Evolutionary conservation across 2,888 invertebrate genomes (phyloP), one percentile per base, ranked within the genome.

Genomic region (Suillia variegata): DNA sequence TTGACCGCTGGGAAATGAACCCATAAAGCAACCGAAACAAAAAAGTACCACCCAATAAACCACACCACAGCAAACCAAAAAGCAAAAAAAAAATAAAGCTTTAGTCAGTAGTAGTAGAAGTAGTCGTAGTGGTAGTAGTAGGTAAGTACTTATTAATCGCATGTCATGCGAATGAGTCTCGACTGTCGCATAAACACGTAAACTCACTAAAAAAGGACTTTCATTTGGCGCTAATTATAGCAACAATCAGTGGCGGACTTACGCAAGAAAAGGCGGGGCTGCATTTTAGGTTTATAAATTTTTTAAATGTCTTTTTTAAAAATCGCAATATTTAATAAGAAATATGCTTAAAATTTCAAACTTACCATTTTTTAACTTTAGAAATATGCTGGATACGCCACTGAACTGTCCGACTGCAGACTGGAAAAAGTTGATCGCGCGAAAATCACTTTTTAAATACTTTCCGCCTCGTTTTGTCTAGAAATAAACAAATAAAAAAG

Each of bases 1-100:
- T 77, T 77, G 78, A 77, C 77, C 77, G 77, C 70, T 73, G 77
- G 77, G 76, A 77, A 73, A 77, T 77, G 77, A 77, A 77, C 77
- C 75, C 77, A 76, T 77, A 77, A 75, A 63, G 67, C 68, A 68
- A 71, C 62, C 64, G 65, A 65, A 55, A n/a, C n/a, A 56, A 56
- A 48, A 24, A 45, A 49, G 2, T n/a, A 50, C n/a, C n/a, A 31
- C 49, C 34, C 17, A 50, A 56, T 21, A 57, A 13, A 47, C 33
- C 38, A 42, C 50, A 57, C 18, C 45, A 26, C 5, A 26, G 45
- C 26, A 57, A 24, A 38, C 55, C n/a, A 15, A 47, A 15, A 59
- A 17, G 8, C 50, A 55, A 24, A 45, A 15, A 10, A 20, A 49
- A 49, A 49, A n/a, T n/a, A n/a, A n/a, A n/a, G n/a, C n/a, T n/a